These are phyloP conservation scores for Triplophysa dalaica DNA, from an alignment of 2,113 vertebrate genomes.

Conservation along the genomic window DNA sequence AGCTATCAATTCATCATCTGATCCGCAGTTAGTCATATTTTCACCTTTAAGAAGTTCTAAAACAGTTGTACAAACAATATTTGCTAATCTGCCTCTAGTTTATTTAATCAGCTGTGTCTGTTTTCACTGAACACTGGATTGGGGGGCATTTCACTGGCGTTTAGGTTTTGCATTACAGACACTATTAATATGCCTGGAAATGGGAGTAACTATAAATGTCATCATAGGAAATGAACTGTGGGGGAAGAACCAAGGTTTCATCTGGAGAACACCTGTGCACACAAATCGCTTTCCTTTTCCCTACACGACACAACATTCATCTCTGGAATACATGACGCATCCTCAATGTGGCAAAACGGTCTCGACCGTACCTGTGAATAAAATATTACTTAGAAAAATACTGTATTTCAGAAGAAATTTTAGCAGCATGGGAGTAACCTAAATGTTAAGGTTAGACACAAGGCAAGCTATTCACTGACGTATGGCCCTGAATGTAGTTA, in stretches of 20 bases:
- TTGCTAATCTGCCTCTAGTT: not conserved
- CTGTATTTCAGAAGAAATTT: not conserved
- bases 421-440: not conserved
- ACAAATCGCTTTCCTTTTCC: constrained; percentile 33
- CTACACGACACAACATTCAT: constrained; percentile 48
- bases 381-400: not conserved
- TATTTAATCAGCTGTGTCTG: constrained; percentile 11
- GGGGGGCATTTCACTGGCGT: not conserved
- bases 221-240: constrained; percentile 19
- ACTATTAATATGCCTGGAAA: constrained; percentile 10
- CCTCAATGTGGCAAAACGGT: not conserved
- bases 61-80: not conserved
- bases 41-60: constrained; percentile 4
- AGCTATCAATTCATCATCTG: not conserved
- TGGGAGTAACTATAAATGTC: constrained; percentile 1
- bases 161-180: constrained; percentile 5
- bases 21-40: not conserved
- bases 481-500: constrained; percentile 55
- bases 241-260: constrained; percentile 36
- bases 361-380: not conserved
- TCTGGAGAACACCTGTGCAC: constrained; percentile 60
- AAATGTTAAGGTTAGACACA: not conserved
- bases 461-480: not conserved
- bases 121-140: not conserved
- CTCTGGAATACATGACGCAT: constrained; percentile 6